phyloP scores from a whole-genome alignment of 2,113 vertebrate species.

The Hypanus sabinus region DNA sequence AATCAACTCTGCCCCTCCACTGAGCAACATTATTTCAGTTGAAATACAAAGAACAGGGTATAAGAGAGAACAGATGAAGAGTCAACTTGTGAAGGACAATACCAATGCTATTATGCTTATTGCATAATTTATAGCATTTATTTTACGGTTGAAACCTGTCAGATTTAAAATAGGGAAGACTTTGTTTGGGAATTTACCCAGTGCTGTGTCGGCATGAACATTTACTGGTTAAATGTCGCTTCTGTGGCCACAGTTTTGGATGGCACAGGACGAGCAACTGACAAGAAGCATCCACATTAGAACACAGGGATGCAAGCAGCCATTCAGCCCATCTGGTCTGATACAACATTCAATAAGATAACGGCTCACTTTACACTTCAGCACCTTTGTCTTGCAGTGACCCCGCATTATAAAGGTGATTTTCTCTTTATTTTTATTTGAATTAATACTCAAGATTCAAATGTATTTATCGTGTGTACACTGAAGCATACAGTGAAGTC shows the following conservation, averaged over 20 bases:
- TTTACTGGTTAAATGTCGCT: background rate
- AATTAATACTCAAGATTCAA: too few relatives aligned
- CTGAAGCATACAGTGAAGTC: too few relatives aligned
- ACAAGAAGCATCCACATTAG: too few relatives aligned
- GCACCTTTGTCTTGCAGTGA: too few relatives aligned
- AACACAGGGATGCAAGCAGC: too few relatives aligned
- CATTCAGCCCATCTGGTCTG: too few relatives aligned
- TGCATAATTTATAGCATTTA: background rate
- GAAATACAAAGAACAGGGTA: constrained; percentile 12
- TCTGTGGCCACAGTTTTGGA: background rate
- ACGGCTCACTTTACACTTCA: too few relatives aligned
- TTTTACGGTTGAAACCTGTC: background rate
- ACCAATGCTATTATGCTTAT: background rate
- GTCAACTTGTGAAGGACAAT: constrained; percentile 11
- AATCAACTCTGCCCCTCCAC: constrained; percentile 13
- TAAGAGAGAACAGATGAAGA: background rate
- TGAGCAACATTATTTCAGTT: constrained; percentile 27
- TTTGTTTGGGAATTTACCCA: background rate
- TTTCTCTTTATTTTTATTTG: too few relatives aligned
- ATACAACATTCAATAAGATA: too few relatives aligned
- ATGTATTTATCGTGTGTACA: too few relatives aligned
- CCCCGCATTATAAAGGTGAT: too few relatives aligned
- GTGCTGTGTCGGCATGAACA: background rate
- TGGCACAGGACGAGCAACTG: too few relatives aligned
- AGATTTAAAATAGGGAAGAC: background rate